phyloP scores from a whole-genome alignment of 2,888 invertebrate genomes.

The Epicampocera succincta region DNA sequence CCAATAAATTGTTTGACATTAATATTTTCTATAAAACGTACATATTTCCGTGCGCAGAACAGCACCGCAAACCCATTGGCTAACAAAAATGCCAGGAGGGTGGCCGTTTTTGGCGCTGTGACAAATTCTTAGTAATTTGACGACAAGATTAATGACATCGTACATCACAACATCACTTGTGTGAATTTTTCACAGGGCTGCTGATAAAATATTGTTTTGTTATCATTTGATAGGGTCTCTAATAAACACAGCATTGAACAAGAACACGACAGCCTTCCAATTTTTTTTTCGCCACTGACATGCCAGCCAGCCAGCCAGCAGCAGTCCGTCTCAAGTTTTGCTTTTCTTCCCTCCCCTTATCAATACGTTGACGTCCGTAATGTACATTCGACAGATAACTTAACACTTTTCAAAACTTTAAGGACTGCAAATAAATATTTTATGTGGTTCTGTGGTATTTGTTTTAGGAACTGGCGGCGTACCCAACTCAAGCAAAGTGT shows the following conservation, averaged over 20 bases:
- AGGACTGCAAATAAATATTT: neutral
- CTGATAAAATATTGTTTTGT: constrained; percentile 43
- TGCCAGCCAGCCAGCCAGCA: too few relatives aligned
- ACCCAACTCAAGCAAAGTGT: constrained; percentile 36
- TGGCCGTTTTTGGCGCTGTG: constrained; percentile 34
- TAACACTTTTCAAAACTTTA: constrained; percentile 28
- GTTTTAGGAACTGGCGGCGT: constrained; percentile 2
- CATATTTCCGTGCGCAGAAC: neutral
- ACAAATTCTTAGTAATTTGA: constrained; percentile 49
- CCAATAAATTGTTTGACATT: constrained; percentile 10
- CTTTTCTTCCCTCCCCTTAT: constrained; percentile 6
- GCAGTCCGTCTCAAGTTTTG: constrained; percentile 10
- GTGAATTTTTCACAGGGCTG: constrained; percentile 2
- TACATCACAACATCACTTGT: constrained; percentile 35
- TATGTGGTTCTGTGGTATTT: neutral
- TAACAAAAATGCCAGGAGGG: neutral
- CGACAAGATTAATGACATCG: constrained; percentile 55
- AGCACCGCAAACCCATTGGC: constrained; percentile 3
- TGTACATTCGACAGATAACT: constrained; percentile 31
- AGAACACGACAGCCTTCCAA: neutral
- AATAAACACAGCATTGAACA: neutral
- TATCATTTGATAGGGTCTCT: constrained; percentile 40
- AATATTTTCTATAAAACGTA: neutral
- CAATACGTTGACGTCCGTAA: constrained; percentile 6
- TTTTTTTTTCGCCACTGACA: neutral